Evolutionary conservation across 2,113 vertebrate genomes (phyloP), one percentile per base, ranked within the genome.

Genomic region (human): DNA sequence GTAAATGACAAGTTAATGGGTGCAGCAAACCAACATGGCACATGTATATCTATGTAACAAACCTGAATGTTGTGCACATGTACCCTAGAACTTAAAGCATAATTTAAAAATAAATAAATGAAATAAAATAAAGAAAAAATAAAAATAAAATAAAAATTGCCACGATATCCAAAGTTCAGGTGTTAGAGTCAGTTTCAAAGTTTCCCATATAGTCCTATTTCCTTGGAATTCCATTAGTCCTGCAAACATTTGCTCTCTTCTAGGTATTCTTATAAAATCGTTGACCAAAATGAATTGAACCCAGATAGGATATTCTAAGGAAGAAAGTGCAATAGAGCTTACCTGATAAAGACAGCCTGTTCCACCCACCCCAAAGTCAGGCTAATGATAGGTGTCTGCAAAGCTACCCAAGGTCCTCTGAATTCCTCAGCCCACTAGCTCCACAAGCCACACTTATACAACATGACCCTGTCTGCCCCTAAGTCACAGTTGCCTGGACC

Each of bases 161-260:
- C 85, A 93, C 97, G 97, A 97, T 72, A 89, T 97, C 95, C 89
- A 97, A 95, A 94, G 55, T 35, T 82, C 27, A 3, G 89, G 87
- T 97, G 97, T 97, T 94, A 92, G 81, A 96, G 10, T 38, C 96
- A 96, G 50, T 92, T 92, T 32, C 55, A 48, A 0, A 75, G 94
- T 97, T 96, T 97, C 96, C 86, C 86, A 59, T n/a, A 38, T 83
- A 75, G 66, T 93, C 75, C 61, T 52, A 48, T 89, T 98, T 97
- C 84, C 86, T 97, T 4, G 0, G 2, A 59, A 89, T 97, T 97
- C 90, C 89, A 95, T 95, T 91, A 92, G 13, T 55, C 85, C 82
- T 97, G 93, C 76, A 96, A 97, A 97, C 97, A 97, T 97, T 97
- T 98, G 70, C 18, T 59, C 40, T 86, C 90, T 85, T 75, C 81